Conservation (phyloP, 2,888 invertebrate genomes). For the Patella depressa region DNA sequence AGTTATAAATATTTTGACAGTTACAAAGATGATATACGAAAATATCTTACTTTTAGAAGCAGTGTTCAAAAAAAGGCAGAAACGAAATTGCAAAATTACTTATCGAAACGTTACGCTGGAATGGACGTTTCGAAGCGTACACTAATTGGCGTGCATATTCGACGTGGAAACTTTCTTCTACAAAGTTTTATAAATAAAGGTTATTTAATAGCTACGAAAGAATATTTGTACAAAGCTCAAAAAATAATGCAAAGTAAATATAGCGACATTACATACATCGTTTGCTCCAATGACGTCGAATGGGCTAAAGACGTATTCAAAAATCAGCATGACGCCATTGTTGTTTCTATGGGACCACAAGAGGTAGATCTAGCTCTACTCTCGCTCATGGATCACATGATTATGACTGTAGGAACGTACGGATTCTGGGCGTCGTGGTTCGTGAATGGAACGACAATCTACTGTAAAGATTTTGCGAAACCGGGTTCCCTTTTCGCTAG, state of each 20-base stretch:
- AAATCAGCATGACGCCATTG: conserved; percentile 29
- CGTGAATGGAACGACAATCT: conserved; percentile 42
- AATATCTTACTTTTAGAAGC: not conserved
- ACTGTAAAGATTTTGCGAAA: conserved; percentile 34
- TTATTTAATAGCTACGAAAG: conserved; percentile 37
- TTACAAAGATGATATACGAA: not conserved
- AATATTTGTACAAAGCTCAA: conserved; percentile 41
- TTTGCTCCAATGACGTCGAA: conserved; percentile 40
- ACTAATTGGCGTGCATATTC: conserved; percentile 18
- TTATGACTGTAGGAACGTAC: conserved; percentile 51
- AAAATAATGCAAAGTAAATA: conserved; percentile 36
- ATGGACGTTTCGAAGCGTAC: not conserved
- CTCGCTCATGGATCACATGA: conserved; percentile 47
- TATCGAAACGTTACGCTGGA: not conserved
- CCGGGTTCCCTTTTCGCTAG: conserved; percentile 8
- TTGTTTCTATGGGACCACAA: conserved; percentile 30
- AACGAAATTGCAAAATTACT: not conserved
- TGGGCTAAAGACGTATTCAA: conserved; percentile 40
- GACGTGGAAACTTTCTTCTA: conserved; percentile 14
- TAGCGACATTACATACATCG: conserved; percentile 36
- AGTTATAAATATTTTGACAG: conserved; percentile 3
- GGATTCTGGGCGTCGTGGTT: conserved; percentile 52
- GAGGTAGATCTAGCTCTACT: conserved; percentile 45
- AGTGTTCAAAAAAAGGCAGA: not conserved
- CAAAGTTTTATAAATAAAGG: conserved; percentile 17